Evolutionary conservation across 1,140 invertebrate genomes (phyloP).

Genomic region (Pogonomyrmex californicus): DNA sequence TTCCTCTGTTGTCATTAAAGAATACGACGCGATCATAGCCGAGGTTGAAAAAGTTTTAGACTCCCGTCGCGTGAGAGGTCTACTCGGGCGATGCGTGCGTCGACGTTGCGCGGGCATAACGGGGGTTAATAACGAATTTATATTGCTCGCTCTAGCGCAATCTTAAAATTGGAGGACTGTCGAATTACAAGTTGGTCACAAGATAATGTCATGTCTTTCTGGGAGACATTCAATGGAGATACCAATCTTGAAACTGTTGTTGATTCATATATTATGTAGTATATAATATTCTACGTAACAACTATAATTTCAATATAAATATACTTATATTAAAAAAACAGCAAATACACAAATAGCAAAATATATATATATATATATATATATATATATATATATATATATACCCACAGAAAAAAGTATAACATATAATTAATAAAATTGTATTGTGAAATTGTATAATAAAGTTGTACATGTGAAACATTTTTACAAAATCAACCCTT

Average conservation of each 20-base stretch:
- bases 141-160: slow-evolving; percentile 2
- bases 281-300: neutral
- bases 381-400: neutral
- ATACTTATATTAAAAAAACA: neutral
- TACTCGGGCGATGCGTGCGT: slow-evolving; percentile 27
- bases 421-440: neutral
- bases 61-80: slow-evolving; percentile 31
- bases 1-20: slow-evolving; percentile 60
- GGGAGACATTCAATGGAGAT: neutral
- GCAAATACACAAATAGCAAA: neutral
- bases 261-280: neutral
- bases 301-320: neutral
- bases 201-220: neutral
- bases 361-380: slow-evolving; percentile 1
- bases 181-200: neutral
- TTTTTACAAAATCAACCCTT: neutral
- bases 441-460: neutral
- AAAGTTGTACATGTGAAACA: neutral
- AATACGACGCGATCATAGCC: neutral
- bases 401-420: neutral
- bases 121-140: slow-evolving; percentile 42
- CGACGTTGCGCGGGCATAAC: slow-evolving; percentile 24
- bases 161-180: slow-evolving; percentile 7
- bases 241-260: neutral
- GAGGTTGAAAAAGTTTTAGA: slow-evolving; percentile 37